Evolutionary conservation across 2,797 vertebrate genomes (phyloP).

Genomic region (Sebastes reedi): DNA sequence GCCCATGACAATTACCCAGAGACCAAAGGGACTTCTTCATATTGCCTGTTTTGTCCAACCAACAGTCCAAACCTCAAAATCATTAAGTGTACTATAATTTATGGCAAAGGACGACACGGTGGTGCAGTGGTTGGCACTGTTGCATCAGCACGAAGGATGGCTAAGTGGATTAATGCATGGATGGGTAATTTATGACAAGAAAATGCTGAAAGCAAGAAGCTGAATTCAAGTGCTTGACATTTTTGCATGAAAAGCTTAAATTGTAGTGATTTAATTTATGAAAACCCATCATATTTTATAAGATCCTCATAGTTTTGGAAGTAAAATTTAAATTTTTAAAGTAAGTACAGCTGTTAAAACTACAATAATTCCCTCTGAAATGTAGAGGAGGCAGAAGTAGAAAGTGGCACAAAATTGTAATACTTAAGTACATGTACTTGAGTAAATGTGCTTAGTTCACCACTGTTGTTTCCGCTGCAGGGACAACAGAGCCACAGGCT

Average conservation of each 20-base stretch:
- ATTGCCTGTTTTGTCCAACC: no score
- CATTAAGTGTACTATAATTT: not conserved
- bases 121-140: not conserved
- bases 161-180: not conserved
- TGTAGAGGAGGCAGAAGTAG: no score
- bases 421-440: not conserved
- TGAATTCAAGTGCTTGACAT: not conserved
- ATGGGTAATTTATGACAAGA: not conserved
- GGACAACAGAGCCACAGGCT: constrained; percentile 86
- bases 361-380: not conserved
- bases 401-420: not conserved
- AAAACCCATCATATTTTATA: not conserved
- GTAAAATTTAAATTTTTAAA: not conserved
- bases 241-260: not conserved
- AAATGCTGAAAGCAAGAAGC: not conserved
- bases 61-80: not conserved
- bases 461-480: constrained; percentile 38
- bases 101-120: not conserved
- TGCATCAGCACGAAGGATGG: not conserved
- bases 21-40: no score
- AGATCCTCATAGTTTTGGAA: not conserved
- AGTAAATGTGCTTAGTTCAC: not conserved
- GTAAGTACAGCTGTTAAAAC: not conserved
- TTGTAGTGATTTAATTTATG: not conserved
- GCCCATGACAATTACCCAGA: no score